phyloP scores from a whole-genome alignment of 2,797 vertebrate species.

The Eulemur mongoz region DNA sequence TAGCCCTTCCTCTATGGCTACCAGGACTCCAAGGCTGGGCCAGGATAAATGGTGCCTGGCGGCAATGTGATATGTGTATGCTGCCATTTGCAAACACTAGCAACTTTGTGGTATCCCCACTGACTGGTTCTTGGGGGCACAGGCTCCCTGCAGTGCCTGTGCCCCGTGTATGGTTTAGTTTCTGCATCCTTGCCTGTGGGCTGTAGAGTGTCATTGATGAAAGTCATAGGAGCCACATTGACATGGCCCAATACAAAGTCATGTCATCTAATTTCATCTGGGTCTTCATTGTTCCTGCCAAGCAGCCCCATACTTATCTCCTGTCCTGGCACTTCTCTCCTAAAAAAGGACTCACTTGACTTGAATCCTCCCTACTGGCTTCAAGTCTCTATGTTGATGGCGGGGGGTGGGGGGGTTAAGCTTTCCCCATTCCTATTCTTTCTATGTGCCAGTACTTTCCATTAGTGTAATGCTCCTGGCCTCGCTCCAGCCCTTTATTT shows the following conservation, averaged over 20 bases:
- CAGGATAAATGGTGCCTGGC: neutral
- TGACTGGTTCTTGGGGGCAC: neutral
- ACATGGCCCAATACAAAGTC: neutral
- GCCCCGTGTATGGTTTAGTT: neutral
- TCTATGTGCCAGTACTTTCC: neutral
- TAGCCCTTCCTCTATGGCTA: neutral
- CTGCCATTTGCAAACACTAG: neutral
- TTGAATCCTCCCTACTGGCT: neutral
- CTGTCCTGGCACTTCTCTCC: neutral
- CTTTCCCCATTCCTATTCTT: neutral
- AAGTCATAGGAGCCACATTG: neutral
- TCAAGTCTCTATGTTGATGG: neutral
- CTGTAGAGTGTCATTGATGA: neutral
- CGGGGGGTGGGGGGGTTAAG: rapidly evolving
- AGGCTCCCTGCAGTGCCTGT: neutral
- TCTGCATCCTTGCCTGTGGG: neutral
- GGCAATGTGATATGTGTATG: neutral
- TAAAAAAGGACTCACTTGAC: neutral
- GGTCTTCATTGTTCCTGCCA: neutral
- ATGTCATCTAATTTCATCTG: neutral
- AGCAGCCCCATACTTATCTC: neutral
- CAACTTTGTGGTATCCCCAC: neutral
- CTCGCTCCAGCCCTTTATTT: neutral
- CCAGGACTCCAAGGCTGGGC: neutral
- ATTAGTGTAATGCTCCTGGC: neutral